Conservation (phyloP, 2,888 invertebrate genomes). For the Drosophila lutescens region DNA sequence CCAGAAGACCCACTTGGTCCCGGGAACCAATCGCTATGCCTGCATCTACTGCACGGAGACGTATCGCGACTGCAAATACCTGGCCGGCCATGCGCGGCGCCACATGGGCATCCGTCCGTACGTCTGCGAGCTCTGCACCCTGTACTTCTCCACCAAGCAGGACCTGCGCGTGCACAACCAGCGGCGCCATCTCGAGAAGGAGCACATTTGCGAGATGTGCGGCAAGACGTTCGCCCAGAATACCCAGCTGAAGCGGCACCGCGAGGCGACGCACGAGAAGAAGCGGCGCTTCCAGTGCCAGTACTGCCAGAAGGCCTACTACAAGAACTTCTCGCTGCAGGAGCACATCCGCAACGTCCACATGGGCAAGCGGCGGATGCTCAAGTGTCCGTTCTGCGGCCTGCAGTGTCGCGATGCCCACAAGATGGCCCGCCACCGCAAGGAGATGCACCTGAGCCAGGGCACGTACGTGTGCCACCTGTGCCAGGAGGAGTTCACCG, state of each 20-base stretch:
- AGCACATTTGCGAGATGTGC: slow-evolving; percentile 80
- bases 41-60: slow-evolving; percentile 80
- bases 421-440: slow-evolving; percentile 81
- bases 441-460: slow-evolving; percentile 78
- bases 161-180: slow-evolving; percentile 81
- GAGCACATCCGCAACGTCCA: slow-evolving; percentile 81
- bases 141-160: slow-evolving; percentile 81
- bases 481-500: slow-evolving; percentile 81
- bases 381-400: slow-evolving; percentile 80
- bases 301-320: slow-evolving; percentile 79
- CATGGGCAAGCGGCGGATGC: slow-evolving; percentile 79
- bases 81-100: slow-evolving; percentile 79
- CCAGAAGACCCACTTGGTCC: slow-evolving; percentile 76
- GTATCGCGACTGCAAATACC: slow-evolving; percentile 79
- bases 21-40: slow-evolving; percentile 75
- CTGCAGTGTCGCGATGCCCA: slow-evolving; percentile 82
- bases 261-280: slow-evolving; percentile 81
- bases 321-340: slow-evolving; percentile 80
- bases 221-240: slow-evolving; percentile 81
- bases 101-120: slow-evolving; percentile 82
- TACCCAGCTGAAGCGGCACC: slow-evolving; percentile 79
- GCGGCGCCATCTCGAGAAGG: slow-evolving; percentile 77
- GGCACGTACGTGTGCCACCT: slow-evolving; percentile 73
- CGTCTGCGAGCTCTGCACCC: slow-evolving; percentile 78
- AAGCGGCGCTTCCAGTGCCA: slow-evolving; percentile 77